Base-by-base conservation (phyloP, 2,888 invertebrate species). In the Nemotelus pantherinus region DNA sequence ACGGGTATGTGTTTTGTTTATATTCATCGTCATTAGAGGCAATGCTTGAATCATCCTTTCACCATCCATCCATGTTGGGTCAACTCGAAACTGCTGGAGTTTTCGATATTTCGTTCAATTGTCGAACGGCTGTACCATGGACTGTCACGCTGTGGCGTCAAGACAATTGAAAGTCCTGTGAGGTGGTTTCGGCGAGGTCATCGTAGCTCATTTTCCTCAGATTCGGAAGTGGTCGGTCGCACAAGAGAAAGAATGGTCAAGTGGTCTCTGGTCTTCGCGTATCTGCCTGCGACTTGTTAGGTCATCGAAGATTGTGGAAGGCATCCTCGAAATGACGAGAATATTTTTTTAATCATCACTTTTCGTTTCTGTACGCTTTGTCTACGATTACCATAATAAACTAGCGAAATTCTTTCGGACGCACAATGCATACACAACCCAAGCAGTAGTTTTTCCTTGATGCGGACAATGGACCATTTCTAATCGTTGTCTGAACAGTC, bases 401-500 rank as follows among this genome's bases (percentile, higher is more conserved):
- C 25, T 25, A 25, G 25, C 25, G 25, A 25, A 25, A 25, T 25
- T 25, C 25, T 25, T 25, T 25, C 25, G 25, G 25, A 25, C 25
- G 25, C 25, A 25, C 25, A 25, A 25, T 25, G 25, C 25, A 25
- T 25, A 25, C 41, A 53, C 45, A 63, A 63, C 2, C 47, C 75
- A 57, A 68, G 50, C 55, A 70, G 53, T 70, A 63, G 68, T 79
- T 72, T 72, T 57, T 72, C 45, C 57, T 45, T 71, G 43, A 44
- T 5, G 7, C 39, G 3, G 10, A 50, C 45, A 10, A 50, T 2
- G 25, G 53, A 39, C 41, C 25, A 3, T 3, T 9, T 50, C 7
- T 4, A 25, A n/a, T 65, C 50, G 4, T 44, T 7, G 65, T 25
- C 25, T 25, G 25, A 25, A 9, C 9, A 50, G 44, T n/a, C n/a